Conservation (phyloP, 1,140 invertebrate species). For the Pseudomyrmex pallidus region DNA sequence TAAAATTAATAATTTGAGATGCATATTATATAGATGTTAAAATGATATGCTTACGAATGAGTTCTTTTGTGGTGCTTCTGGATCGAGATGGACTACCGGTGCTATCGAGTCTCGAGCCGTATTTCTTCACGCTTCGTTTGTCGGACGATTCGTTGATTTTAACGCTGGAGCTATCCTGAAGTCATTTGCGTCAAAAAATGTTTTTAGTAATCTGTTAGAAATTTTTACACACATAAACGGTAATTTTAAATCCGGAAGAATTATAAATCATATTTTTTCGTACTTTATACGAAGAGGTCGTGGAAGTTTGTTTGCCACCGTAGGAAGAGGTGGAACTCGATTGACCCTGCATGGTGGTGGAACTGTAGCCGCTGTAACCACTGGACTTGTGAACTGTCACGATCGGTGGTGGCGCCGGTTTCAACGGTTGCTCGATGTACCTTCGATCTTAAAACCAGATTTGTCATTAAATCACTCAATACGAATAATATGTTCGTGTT, state of each 20-base stretch:
- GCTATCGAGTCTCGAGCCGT: slow-evolving; percentile 90
- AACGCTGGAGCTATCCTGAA: slow-evolving; percentile 58
- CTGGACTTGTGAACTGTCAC: slow-evolving; percentile 83
- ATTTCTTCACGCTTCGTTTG: slow-evolving; percentile 90
- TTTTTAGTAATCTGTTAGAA: neutral
- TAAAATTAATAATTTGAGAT: neutral
- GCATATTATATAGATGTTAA: neutral
- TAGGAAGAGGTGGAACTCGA: slow-evolving; percentile 53
- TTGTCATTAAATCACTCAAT: neutral
- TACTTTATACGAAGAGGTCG: slow-evolving; percentile 70
- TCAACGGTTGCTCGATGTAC: slow-evolving; percentile 92
- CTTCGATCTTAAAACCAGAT: slow-evolving; percentile 87
- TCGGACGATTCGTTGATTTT: slow-evolving; percentile 70
- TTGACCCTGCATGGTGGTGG: slow-evolving; percentile 66
- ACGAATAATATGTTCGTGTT: neutral
- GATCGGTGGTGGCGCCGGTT: slow-evolving; percentile 90
- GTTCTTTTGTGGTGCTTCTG: slow-evolving; percentile 95
- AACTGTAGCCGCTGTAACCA: slow-evolving; percentile 77
- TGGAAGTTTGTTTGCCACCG: slow-evolving; percentile 69
- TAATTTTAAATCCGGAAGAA: neutral
- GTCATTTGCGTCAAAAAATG: slow-evolving; percentile 2
- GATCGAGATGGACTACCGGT: slow-evolving; percentile 92
- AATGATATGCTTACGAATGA: slow-evolving; percentile 89
- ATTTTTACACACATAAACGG: neutral
- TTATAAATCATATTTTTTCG: slow-evolving; percentile 6